Conservation (phyloP, 1,140 invertebrate genomes). For the Thalassaphorura encarpata region DNA sequence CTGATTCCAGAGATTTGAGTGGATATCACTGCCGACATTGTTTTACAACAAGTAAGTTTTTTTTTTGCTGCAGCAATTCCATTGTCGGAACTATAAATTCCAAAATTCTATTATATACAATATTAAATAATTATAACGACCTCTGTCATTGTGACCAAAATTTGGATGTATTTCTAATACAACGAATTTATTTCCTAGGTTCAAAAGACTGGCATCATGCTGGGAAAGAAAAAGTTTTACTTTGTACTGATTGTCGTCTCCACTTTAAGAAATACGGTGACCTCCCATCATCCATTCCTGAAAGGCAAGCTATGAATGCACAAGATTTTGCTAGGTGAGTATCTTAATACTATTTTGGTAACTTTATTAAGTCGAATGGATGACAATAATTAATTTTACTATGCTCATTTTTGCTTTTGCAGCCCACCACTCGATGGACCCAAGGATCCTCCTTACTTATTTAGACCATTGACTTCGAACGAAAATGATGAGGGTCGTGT, state of each 20-base stretch:
- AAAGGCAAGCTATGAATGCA: too few relatives aligned
- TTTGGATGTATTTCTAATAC: not conserved
- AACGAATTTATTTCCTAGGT: constrained; percentile 38
- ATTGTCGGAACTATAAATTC: not conserved
- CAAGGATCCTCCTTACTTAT: constrained; percentile 51
- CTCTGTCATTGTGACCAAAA: not conserved
- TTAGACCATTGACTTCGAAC: constrained; percentile 55
- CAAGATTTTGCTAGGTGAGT: too few relatives aligned
- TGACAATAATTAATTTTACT: too few relatives aligned
- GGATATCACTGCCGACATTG: constrained; percentile 39
- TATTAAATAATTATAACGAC: too few relatives aligned
- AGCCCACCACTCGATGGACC: constrained; percentile 40
- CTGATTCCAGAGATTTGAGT: constrained; percentile 65
- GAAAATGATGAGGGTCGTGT: constrained; percentile 64
- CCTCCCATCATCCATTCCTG: constrained; percentile 48
- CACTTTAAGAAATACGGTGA: constrained; percentile 77
- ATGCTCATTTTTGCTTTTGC: too few relatives aligned
- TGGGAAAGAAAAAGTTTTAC: constrained; percentile 60
- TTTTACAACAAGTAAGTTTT: constrained; percentile 52
- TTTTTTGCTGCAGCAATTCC: not conserved
- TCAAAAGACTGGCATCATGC: constrained; percentile 65
- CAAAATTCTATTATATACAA: not conserved
- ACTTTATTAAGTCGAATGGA: too few relatives aligned
- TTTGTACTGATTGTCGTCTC: constrained; percentile 71
- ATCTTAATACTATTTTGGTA: too few relatives aligned